Percentiles rank a stretch among this genome's conserved stretches.
Conservation (phyloP, 2,797 vertebrate species). For the Epinephelus awoara region DNA sequence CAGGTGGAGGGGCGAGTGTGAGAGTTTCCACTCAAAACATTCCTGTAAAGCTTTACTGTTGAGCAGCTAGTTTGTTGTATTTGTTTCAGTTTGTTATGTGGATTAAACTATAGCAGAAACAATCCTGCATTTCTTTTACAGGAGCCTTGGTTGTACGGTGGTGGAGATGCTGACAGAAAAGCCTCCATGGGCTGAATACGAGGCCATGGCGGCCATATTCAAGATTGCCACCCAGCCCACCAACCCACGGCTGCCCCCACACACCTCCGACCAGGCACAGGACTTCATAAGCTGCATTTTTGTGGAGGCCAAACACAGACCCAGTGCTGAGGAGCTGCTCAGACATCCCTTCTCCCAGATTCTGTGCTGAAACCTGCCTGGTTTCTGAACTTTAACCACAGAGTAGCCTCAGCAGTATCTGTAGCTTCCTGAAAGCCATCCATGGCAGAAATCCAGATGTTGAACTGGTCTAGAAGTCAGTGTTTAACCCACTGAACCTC, state of each 20-base stretch:
- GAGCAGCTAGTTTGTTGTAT: slow-evolving; percentile 16
- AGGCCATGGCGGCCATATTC: slow-evolving; percentile 99
- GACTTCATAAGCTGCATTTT: slow-evolving; percentile 97
- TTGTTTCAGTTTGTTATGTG: slow-evolving; percentile 44
- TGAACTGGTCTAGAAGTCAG: slow-evolving; percentile 6
- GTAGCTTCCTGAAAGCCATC: slow-evolving; percentile 32
- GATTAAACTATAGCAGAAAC: background rate
- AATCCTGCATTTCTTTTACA: slow-evolving; percentile 55
- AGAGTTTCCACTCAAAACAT: slow-evolving; percentile 72
- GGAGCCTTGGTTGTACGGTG: slow-evolving; percentile 98
- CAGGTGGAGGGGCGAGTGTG: slow-evolving; percentile 41
- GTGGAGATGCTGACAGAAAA: slow-evolving; percentile 99
- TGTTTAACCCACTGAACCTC: slow-evolving; percentile 23
- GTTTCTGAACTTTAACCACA: slow-evolving; percentile 35
- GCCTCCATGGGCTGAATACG: slow-evolving; percentile 97
- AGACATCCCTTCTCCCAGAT: slow-evolving; percentile 96
- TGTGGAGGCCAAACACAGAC: slow-evolving; percentile 96
- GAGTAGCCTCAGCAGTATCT: slow-evolving; percentile 34
- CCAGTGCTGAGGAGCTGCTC: slow-evolving; percentile 96
- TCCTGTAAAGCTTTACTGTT: slow-evolving; percentile 51
- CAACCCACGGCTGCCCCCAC: slow-evolving; percentile 93
- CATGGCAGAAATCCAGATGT: slow-evolving; percentile 6
- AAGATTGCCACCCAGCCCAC: slow-evolving; percentile 99
- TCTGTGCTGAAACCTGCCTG: slow-evolving; percentile 87
- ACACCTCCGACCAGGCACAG: slow-evolving; percentile 92